Conservation (phyloP, 1,140 invertebrate genomes). For the Helicoverpa zea region DNA sequence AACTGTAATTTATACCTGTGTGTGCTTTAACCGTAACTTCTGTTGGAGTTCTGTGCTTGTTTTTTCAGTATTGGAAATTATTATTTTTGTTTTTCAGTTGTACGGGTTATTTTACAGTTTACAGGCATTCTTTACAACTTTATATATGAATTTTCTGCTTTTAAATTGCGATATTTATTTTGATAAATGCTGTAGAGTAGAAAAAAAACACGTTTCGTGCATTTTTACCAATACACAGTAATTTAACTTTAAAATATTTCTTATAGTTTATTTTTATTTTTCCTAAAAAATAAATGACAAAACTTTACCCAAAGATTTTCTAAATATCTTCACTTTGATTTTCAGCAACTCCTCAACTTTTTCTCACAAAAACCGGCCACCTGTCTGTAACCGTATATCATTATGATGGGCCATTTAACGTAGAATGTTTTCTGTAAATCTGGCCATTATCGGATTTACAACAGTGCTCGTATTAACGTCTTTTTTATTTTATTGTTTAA, state of each 20-base stretch:
- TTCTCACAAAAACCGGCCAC: background rate
- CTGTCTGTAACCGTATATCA: slow-evolving; percentile 22
- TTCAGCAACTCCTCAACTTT: background rate
- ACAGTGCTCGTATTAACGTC: slow-evolving; percentile 20
- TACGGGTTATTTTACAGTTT: no score
- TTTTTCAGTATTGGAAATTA: no score
- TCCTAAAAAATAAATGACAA: background rate
- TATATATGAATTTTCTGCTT: no score
- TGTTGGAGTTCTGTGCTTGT: no score
- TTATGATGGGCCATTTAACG: slow-evolving; percentile 28
- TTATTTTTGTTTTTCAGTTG: no score
- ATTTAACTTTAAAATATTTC: no score
- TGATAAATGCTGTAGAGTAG: no score
- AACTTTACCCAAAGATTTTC: background rate
- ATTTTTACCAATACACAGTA: no score
- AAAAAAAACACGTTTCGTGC: no score
- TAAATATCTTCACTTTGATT: background rate
- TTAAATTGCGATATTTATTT: no score
- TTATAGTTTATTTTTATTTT: background rate
- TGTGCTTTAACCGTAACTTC: background rate
- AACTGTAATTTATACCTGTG: slow-evolving; percentile 8
- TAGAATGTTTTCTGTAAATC: slow-evolving; percentile 38
- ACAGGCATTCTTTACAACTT: no score
- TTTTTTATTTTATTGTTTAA: slow-evolving; percentile 28
- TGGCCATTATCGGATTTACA: slow-evolving; percentile 33